phyloP scores from a whole-genome alignment of 2,113 vertebrate species.

The Castor canadensis region DNA sequence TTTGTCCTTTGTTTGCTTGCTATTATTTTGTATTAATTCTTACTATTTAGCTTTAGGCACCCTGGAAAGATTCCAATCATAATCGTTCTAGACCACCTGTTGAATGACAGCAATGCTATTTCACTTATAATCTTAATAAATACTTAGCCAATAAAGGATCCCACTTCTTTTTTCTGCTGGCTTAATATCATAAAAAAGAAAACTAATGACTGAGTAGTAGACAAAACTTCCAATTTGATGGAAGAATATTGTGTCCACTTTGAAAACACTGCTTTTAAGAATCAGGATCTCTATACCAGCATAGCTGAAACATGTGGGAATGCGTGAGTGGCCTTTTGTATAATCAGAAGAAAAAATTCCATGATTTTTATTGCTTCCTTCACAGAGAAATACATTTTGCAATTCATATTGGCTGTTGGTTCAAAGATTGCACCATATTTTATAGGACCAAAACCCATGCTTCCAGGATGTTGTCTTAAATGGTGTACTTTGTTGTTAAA shows the following conservation, averaged over 20 bases:
- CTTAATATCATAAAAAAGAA: conserved; percentile 19
- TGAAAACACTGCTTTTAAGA: background rate
- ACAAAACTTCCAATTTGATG: background rate
- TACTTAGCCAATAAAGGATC: background rate
- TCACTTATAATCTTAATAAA: conserved; percentile 33
- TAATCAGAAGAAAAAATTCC: background rate
- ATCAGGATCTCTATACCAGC: background rate
- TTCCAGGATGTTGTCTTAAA: background rate
- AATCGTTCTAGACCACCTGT: background rate
- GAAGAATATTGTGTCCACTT: background rate
- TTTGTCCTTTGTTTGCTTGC: background rate
- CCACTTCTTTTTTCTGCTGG: background rate
- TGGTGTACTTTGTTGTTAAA: background rate
- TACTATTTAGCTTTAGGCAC: background rate
- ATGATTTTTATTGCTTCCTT: background rate
- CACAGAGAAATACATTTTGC: background rate
- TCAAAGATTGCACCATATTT: background rate
- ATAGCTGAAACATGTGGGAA: background rate
- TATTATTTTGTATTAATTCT: conserved; percentile 43
- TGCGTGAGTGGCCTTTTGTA: background rate
- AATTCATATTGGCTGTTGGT: background rate
- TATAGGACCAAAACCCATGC: background rate
- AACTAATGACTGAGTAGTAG: background rate
- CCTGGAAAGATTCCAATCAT: background rate
- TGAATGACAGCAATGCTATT: background rate